Evolutionary conservation across 2,797 vertebrate genomes (phyloP).

Genomic region (Malurus leucopterus): DNA sequence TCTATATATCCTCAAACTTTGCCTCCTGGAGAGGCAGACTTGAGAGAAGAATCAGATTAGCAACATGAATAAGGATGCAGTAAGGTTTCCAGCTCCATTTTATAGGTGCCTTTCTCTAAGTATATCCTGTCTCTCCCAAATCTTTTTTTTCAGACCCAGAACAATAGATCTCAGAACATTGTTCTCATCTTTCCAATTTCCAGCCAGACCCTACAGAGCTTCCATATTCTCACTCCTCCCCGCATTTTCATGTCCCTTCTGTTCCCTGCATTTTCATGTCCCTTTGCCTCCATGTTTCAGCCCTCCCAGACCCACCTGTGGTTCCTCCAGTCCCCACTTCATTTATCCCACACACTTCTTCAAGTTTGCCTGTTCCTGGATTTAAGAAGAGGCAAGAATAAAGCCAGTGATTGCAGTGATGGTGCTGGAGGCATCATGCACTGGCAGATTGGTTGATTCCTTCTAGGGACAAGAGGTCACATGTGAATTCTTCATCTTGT

Average conservation of each 20-base stretch:
- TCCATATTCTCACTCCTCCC: neutral
- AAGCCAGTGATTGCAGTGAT: too few species aligned
- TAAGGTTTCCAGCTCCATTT: neutral
- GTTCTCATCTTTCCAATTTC: neutral
- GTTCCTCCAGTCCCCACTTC: neutral
- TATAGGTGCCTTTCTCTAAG: rapidly evolving
- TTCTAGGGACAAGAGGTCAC: neutral
- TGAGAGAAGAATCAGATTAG: neutral
- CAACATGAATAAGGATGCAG: neutral
- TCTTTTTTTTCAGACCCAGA: neutral
- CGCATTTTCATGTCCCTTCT: neutral
- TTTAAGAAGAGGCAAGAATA: neutral
- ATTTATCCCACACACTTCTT: rapidly evolving
- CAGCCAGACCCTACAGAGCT: neutral
- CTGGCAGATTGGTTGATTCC: neutral
- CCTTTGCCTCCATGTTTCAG: neutral
- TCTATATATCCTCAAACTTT: neutral
- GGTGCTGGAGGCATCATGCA: neutral
- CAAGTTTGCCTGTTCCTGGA: neutral
- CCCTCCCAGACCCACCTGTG: neutral
- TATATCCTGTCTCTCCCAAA: neutral
- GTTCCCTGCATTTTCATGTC: neutral
- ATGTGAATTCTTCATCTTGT: neutral
- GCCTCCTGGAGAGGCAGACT: neutral
- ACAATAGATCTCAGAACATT: neutral